A percentile compares a stretch with the other conserved stretches of the same genome.
phyloP scores from a whole-genome alignment of 2,888 invertebrate genomes.

The Leptinotarsa rubiginosa region DNA sequence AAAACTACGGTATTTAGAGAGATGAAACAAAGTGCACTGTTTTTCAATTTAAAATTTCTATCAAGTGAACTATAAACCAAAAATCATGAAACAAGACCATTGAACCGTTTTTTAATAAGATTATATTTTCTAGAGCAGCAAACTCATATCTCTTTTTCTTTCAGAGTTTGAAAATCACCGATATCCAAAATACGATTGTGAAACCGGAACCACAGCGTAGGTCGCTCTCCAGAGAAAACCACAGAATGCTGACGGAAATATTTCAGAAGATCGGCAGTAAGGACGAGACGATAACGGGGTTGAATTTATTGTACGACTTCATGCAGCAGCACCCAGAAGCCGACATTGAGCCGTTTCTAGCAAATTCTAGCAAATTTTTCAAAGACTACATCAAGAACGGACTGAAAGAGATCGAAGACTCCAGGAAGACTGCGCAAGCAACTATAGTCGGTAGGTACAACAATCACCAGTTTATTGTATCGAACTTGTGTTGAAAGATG shows the following conservation, averaged over 20 bases:
- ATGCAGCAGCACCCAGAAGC: slow-evolving; percentile 85
- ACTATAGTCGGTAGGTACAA: slow-evolving; percentile 46
- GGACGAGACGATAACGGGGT: slow-evolving; percentile 85
- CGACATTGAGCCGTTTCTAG: slow-evolving; percentile 86
- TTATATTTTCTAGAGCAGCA: too few relatives aligned
- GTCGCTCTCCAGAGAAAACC: slow-evolving; percentile 80
- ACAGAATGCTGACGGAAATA: slow-evolving; percentile 88
- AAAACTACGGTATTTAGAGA: too few relatives aligned
- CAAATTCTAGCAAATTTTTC: slow-evolving; percentile 86
- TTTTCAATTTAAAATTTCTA: too few relatives aligned
- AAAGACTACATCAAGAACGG: slow-evolving; percentile 88
- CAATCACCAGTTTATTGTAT: too few relatives aligned
- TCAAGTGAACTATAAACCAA: too few relatives aligned
- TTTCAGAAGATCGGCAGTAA: slow-evolving; percentile 92
- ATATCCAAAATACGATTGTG: slow-evolving; percentile 64
- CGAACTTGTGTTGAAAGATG: too few relatives aligned
- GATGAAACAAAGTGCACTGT: too few relatives aligned
- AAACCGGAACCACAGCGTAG: slow-evolving; percentile 61
- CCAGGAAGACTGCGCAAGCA: slow-evolving; percentile 54
- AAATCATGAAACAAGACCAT: too few relatives aligned
- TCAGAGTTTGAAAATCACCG: slow-evolving; percentile 68
- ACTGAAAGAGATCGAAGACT: slow-evolving; percentile 71
- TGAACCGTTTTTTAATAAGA: too few relatives aligned
- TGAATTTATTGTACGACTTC: slow-evolving; percentile 84
- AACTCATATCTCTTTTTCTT: slow-evolving; percentile 31